Conservation (phyloP, 1,140 invertebrate genomes). For the Aphelinus atriplicis region DNA sequence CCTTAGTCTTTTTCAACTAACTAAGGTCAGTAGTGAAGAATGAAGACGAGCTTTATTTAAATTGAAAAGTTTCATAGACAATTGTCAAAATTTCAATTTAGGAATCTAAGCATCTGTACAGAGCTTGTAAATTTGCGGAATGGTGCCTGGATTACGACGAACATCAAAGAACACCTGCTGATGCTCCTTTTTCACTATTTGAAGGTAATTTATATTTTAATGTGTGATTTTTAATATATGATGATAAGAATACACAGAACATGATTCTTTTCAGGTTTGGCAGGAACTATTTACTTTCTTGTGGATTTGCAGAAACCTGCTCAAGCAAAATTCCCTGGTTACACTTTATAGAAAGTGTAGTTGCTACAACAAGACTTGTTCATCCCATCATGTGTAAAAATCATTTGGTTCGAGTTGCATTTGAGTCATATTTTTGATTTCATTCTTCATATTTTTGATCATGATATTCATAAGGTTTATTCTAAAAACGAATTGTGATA, state of each 20-base stretch:
- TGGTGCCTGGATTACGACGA: constrained; percentile 83
- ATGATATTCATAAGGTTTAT: neutral
- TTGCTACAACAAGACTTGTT: constrained; percentile 2
- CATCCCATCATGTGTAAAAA: constrained; percentile 5
- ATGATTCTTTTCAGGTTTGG: constrained; percentile 61
- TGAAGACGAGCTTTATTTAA: constrained; percentile 1
- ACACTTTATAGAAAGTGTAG: constrained; percentile 52
- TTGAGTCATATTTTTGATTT: neutral
- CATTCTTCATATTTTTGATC: neutral
- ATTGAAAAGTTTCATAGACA: neutral
- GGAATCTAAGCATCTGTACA: constrained; percentile 77
- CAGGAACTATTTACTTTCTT: constrained; percentile 78
- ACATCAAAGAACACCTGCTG: constrained; percentile 75
- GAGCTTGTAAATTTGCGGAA: constrained; percentile 83
- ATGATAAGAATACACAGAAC: neutral
- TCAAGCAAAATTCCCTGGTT: constrained; percentile 76
- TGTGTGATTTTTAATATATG: neutral
- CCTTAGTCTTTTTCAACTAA: constrained; percentile 82
- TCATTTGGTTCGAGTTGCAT: neutral
- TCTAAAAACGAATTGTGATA: constrained; percentile 12
- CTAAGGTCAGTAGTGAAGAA: constrained; percentile 68
- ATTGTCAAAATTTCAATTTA: constrained; percentile 52
- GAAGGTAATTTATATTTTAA: constrained; percentile 73
- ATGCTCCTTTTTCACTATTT: constrained; percentile 85
- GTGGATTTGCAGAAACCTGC: constrained; percentile 71